Evolutionary conservation across 2,113 vertebrate genomes (phyloP), one percentile per base, ranked within the genome.

Genomic region (Elaphurus davidianus): DNA sequence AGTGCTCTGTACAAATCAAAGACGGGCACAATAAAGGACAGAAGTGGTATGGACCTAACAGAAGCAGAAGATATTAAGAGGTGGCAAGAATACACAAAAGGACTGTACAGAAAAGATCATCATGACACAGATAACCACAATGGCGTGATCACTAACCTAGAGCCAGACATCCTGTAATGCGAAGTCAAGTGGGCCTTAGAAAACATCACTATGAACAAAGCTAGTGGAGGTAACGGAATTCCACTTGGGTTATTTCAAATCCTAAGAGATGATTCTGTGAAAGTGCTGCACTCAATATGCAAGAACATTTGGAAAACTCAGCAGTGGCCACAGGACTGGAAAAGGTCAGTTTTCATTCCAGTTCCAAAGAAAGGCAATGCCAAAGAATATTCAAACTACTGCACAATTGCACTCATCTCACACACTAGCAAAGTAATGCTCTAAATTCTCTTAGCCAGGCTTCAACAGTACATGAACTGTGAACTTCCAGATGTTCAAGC

Each of bases 81-180:
- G 19, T 36, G 9, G n/a, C 9, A 71, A 71, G n/a, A 36, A 71
- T 71, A 36, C 2, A 3, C 19, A 12, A 19, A 67, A 67, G 62
- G 12, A 71, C 9, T 36, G 5, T 23, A 71, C 64, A 36, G 9
- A 36, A 12, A 36, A 71, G n/a, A 36, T 36, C 11, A 36, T 71
- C n/a, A 36, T 23, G 11, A 71, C 19, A 12, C 64, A 36, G 64
- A 36, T 71, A 71, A 71, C 1, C 64, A 71, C n/a, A 12, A 21
- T 71, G n/a, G 19, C 0, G 0, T 23, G n/a, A 71, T 71, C n/a
- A 71, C 19, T 36, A 0, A 36, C 64, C 4, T 2, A 71, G n/a
- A 71, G 17, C n/a, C 64, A 71, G 17, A 23, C 19, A 36, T 71
- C 64, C 9, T 36, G n/a, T 2, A 71, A 1, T 12, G n/a, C 0